Base-by-base conservation (phyloP, 2,113 vertebrate species). In the Brachirus orientalis region DNA sequence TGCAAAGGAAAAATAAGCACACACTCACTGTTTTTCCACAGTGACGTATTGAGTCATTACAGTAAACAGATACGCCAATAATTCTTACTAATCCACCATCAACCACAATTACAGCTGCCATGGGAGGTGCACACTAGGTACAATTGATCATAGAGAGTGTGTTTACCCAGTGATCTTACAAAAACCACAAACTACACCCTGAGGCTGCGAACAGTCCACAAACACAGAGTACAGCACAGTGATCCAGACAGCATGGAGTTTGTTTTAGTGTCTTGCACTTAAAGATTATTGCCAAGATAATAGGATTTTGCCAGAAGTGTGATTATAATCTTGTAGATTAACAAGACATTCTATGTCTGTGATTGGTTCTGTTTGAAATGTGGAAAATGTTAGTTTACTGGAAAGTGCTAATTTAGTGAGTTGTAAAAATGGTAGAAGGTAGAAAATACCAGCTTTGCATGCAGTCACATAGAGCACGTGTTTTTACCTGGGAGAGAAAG, bases 401-500 rank as follows among this genome's bases (percentile, higher is more conserved):
- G n/a, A 38, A 10, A 38, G n/a, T n/a, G n/a, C n/a, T n/a, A n/a
- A 4, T 19, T 10, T 47, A 13, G 48, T 10, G 17, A n/a, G 17
- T 6, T 55, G 45, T 63, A 11, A 18, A 45, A 55, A 18, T 40
- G 43, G 10, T 16, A 11, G 3, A 4, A 2, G 10, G 19, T n/a
- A n/a, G 28, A 20, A 63, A 46, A 6, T 10, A 54, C 41, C 28
- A 20, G 10, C 28, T 20, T 8, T 18, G 22, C 10, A 22, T 53
- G 54, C 53, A 6, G 16, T 20, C 44, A 10, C 19, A n/a, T 46
- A 36, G 2, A n/a, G 17, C 35, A 22, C 52, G 46, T 50, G 28
- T 72, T 61, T 2, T 28, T 94, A 98, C 97, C 97, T 96, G 38
- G 93, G 92, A 56, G 98, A 98, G 82, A 95, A 96, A 0, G 97